Evolutionary conservation across 2,797 vertebrate genomes (phyloP), one percentile per base, ranked within the genome.

Genomic region (Orestias chungarensis): DNA sequence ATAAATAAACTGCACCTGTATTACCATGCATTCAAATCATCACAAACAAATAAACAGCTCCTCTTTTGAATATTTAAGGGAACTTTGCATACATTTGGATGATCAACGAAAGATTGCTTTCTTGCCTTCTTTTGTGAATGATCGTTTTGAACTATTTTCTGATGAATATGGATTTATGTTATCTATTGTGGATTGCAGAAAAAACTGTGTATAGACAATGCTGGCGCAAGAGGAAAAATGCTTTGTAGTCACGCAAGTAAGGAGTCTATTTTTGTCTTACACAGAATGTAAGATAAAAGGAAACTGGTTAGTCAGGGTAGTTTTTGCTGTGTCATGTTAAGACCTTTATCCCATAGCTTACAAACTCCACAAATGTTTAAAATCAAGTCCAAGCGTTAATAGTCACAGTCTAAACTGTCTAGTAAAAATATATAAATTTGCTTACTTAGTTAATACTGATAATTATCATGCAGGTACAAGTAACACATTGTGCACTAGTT

Each of bases 61-160:
- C 52, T 29, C 52, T 54, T 54, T 29, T 54, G 52, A 29, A 54
- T 54, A n/a, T n/a, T n/a, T n/a, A n/a, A n/a, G n/a, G n/a, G 40
- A 42, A 42, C 40, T 42, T 42, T 42, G 1, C 40, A 42, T 42
- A 42, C 40, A 50, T 4, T 1, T 25, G 49, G 49, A 25, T n/a
- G 49, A 25, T 25, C 10, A 23, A 50, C 47, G 11, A 15, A 44
- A 44, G 2, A 17, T 44, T 15, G 43, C 14, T 44, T 44, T 12
- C 43, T 15, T 15, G n/a, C 25, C 1, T 3, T 25, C 49, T 25
- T 4, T 25, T 25, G 9, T 50, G 23, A 9, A 3, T 17, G 43
- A 50, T 12, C 10, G 23, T n/a, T 25, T 11, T 50, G n/a, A 50
- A 49, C 9, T n/a, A 25, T 12, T 12, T 50, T n/a, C 11, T 52